Evolutionary conservation across 2,113 vertebrate genomes (phyloP).

Genomic region (Noctilio leporinus): DNA sequence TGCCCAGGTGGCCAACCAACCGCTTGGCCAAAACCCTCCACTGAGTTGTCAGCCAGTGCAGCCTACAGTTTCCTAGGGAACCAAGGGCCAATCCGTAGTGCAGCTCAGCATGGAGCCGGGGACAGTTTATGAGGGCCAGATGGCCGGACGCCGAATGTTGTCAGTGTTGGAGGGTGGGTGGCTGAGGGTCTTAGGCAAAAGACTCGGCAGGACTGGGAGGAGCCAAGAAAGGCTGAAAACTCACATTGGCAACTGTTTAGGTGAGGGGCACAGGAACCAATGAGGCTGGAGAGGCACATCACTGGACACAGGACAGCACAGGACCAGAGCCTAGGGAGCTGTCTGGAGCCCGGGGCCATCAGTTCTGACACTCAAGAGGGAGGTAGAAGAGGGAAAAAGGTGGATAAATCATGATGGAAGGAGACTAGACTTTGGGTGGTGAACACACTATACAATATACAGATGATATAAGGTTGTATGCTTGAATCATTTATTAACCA

Average conservation of each 20-base stretch:
- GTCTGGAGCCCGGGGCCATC: background rate
- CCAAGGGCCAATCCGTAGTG: constrained; percentile 20
- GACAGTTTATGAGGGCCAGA: constrained; percentile 61
- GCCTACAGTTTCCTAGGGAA: constrained; percentile 59
- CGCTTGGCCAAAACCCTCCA: background rate
- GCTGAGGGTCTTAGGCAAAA: background rate
- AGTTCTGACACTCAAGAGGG: background rate
- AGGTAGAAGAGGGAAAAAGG: background rate
- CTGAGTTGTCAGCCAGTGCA: constrained; percentile 19
- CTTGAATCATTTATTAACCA: background rate
- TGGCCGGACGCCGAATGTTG: background rate
- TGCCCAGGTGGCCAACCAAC: constrained; percentile 52
- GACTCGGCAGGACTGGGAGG: background rate
- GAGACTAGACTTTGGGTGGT: background rate
- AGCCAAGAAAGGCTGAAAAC: background rate
- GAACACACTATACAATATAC: background rate
- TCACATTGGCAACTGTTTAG: background rate
- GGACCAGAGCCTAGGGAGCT: background rate
- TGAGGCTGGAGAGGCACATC: background rate
- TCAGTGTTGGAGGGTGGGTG: background rate
- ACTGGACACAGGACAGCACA: background rate
- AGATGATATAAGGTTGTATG: background rate
- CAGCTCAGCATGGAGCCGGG: constrained; percentile 30
- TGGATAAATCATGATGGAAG: background rate
- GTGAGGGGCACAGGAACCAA: background rate